phyloP scores from a whole-genome alignment of 2,888 invertebrate species.

The Agrotis segetum region DNA sequence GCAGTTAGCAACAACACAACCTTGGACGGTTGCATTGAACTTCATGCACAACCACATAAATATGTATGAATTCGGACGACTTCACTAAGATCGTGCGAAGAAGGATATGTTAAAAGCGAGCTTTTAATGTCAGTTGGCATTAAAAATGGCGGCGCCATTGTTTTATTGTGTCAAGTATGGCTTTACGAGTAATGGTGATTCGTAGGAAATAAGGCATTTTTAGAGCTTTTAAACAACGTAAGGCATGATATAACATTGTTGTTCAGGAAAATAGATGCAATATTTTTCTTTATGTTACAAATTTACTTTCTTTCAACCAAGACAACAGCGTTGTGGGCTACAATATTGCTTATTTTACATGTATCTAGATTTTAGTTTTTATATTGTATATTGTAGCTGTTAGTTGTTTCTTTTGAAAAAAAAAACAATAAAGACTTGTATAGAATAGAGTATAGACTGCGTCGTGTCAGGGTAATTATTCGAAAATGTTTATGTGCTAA shows the following conservation, averaged over 20 bases:
- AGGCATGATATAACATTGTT: background rate
- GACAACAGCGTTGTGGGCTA: too few relatives aligned
- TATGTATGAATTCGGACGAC: constrained; percentile 69
- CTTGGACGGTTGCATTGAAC: constrained; percentile 74
- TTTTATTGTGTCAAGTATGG: constrained; percentile 32
- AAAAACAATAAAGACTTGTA: too few relatives aligned
- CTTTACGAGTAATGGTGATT: constrained; percentile 8
- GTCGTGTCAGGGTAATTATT: constrained; percentile 6
- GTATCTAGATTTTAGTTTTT: too few relatives aligned
- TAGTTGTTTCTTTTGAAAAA: too few relatives aligned
- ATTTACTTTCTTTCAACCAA: background rate
- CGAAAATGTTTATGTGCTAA: constrained; percentile 25
- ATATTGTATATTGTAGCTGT: too few relatives aligned
- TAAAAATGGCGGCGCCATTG: constrained; percentile 49
- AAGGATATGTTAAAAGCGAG: constrained; percentile 51
- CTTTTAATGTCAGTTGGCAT: constrained; percentile 55
- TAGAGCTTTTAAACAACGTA: background rate
- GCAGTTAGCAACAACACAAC: constrained; percentile 65
- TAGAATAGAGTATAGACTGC: constrained; percentile 5
- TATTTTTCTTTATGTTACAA: constrained; percentile 9
- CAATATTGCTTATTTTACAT: too few relatives aligned
- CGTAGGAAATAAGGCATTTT: background rate
- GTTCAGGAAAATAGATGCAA: background rate
- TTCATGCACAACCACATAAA: constrained; percentile 66
- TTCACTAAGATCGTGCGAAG: constrained; percentile 62